Conservation (phyloP, 2,797 vertebrate species). For the Sebastes umbrosus region DNA sequence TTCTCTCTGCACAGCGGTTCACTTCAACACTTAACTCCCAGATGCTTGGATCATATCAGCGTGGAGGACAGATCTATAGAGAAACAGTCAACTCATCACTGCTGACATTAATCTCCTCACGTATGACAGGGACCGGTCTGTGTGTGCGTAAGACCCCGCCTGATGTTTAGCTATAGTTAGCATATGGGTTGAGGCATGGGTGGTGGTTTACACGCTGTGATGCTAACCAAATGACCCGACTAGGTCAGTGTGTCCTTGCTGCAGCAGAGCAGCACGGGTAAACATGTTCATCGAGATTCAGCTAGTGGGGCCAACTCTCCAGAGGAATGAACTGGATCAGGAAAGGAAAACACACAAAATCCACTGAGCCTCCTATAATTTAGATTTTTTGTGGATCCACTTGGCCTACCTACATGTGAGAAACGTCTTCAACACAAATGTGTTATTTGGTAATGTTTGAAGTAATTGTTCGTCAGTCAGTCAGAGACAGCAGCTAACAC, state of each 20-base stretch:
- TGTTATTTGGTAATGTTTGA: background rate
- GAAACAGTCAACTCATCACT: background rate
- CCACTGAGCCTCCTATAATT: background rate
- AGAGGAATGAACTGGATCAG: slow-evolving; percentile 12
- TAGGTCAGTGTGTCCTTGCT: slow-evolving; percentile 41
- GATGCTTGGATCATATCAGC: background rate
- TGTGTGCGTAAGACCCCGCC: background rate
- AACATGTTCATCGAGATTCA: slow-evolving; percentile 6
- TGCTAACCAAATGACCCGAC: slow-evolving; percentile 17
- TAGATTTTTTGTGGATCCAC: background rate
- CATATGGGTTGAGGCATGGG: background rate
- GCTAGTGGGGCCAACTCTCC: background rate
- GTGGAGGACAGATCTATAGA: background rate
- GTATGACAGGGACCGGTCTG: background rate
- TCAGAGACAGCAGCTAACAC: background rate
- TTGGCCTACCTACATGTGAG: background rate
- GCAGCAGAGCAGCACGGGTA: slow-evolving; percentile 12
- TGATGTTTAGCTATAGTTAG: background rate
- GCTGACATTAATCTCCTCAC: background rate
- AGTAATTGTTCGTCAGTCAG: background rate
- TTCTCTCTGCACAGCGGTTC: background rate
- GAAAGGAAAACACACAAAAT: background rate
- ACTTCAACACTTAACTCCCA: background rate
- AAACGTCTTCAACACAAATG: background rate
- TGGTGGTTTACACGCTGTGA: slow-evolving; percentile 2